Evolutionary conservation across 2,797 vertebrate genomes (phyloP).

Genomic region (Halcyon smyrnensis): DNA sequence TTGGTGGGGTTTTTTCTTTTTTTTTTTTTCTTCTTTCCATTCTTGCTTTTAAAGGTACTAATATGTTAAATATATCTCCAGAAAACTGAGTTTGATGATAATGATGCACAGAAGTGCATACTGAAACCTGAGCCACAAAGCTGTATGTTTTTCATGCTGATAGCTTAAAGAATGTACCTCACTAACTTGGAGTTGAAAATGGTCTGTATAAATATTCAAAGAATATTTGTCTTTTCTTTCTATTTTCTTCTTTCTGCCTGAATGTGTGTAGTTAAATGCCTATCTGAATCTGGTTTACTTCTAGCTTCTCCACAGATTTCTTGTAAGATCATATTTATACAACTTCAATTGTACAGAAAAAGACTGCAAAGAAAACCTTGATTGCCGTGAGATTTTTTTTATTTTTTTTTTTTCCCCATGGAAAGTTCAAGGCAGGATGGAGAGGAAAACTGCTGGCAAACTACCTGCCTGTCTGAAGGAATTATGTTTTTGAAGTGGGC

Average conservation of each 20-base stretch:
- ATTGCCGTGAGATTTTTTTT: neutral
- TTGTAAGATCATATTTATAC: neutral
- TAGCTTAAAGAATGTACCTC: neutral
- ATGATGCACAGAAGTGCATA: neutral
- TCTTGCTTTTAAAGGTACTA: neutral
- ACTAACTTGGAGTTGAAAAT: neutral
- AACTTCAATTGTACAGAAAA: neutral
- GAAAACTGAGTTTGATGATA: neutral
- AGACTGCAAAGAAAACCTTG: neutral
- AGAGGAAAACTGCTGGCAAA: slow-evolving; percentile 17
- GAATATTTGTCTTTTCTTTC: neutral
- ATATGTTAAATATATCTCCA: neutral
- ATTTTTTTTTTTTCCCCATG: neutral
- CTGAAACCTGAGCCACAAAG: neutral
- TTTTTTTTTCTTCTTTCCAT: neutral
- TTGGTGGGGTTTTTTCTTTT: neutral
- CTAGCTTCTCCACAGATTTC: neutral
- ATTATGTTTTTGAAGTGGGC: slow-evolving; percentile 30
- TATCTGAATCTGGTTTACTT: neutral
- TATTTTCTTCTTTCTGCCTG: neutral
- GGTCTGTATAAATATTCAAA: neutral
- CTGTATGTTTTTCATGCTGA: neutral
- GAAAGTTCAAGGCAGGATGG: neutral
- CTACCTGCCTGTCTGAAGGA: neutral
- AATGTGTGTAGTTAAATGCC: neutral